Conservation (phyloP, 2,113 vertebrate genomes). For the Trinectes maculatus region DNA sequence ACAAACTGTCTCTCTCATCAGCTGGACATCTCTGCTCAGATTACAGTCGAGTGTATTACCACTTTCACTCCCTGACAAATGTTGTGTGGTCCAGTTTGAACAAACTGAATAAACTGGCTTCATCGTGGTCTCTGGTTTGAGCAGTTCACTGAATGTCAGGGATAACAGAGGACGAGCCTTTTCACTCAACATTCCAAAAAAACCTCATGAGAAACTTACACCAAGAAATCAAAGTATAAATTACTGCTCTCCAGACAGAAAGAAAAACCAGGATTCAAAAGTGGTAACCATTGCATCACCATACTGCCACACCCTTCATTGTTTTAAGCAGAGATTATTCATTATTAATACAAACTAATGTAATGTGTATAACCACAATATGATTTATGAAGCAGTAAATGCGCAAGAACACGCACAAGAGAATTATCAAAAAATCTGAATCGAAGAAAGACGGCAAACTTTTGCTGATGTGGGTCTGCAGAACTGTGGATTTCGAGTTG, state of each 20-base stretch:
- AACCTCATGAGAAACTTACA: not conserved
- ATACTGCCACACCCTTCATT: not conserved
- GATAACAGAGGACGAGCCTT: not conserved
- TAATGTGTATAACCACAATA: not conserved
- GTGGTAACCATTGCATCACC: too few species aligned
- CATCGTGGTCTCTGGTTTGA: not conserved
- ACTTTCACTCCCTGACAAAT: too few species aligned
- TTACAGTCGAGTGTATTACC: too few species aligned
- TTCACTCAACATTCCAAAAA: not conserved
- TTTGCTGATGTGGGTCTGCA: not conserved
- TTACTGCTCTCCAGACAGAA: too few species aligned
- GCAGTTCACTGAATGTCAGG: not conserved
- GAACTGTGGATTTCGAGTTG: slow-evolving; percentile 15
- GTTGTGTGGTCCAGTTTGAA: too few species aligned
- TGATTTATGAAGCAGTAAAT: not conserved
- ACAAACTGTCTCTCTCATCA: too few species aligned
- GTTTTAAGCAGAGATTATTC: not conserved
- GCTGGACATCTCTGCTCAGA: too few species aligned
- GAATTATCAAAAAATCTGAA: not conserved
- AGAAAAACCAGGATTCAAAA: too few species aligned
- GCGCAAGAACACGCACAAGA: not conserved
- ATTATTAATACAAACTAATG: not conserved
- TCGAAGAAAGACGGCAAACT: not conserved
- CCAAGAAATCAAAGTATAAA: not conserved
- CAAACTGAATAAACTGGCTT: too few species aligned